phyloP scores from a whole-genome alignment of 2,888 invertebrate species.

The Cerceris rybyensis region DNA sequence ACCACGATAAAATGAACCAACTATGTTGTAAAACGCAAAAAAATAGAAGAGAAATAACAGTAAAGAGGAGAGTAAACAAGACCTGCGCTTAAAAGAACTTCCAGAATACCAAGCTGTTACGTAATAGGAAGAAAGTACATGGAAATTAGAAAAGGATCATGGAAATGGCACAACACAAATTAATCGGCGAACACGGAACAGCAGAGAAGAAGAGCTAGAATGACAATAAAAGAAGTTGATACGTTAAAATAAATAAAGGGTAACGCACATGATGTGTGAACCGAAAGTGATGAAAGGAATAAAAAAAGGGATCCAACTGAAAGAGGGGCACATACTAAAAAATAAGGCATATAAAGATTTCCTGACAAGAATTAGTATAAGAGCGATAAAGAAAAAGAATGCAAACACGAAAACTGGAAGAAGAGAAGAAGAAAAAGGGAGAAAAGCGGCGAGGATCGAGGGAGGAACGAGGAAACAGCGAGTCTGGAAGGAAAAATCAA shows the following conservation, averaged over 20 bases:
- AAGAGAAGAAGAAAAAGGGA: constrained; percentile 50
- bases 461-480: constrained; percentile 76
- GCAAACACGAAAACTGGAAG: constrained; percentile 39
- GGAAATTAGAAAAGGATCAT: too few species aligned
- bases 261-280: background rate
- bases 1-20: too few species aligned
- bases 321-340: constrained; percentile 22
- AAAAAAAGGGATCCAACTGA: constrained; percentile 33
- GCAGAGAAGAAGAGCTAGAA: too few species aligned
- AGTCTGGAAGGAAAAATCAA: constrained; percentile 82
- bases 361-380: constrained; percentile 46
- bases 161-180: too few species aligned
- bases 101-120: too few species aligned
- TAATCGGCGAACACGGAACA: too few species aligned
- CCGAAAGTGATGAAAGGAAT: constrained; percentile 17
- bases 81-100: too few species aligned
- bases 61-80: too few species aligned
- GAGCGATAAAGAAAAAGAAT: constrained; percentile 34
- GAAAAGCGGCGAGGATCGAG: constrained; percentile 62
- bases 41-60: too few species aligned
- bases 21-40: too few species aligned
- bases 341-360: constrained; percentile 42
- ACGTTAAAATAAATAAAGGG: constrained; percentile 12
- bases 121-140: too few species aligned
- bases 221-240: background rate